Conservation (phyloP, 2,113 vertebrate species). For the Aleadryas rufinucha region DNA sequence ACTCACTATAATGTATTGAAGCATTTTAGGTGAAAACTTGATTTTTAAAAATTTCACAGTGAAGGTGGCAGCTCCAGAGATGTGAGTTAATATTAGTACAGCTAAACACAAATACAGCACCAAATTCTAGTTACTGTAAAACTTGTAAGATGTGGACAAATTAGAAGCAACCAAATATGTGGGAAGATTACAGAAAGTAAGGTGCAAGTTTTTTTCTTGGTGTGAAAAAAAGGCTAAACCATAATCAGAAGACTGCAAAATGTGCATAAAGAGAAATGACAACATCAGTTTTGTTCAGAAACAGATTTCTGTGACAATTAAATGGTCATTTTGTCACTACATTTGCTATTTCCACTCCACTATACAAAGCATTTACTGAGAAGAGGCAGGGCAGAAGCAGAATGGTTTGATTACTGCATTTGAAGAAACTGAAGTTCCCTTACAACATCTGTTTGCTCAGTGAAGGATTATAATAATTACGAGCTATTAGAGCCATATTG, state of each 20-base stretch:
- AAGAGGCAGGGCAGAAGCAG: conserved; percentile 54
- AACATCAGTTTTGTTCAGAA: conserved; percentile 10
- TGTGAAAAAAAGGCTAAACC: not conserved
- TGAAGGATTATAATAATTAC: conserved; percentile 70
- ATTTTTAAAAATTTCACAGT: not conserved
- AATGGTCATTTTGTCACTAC: conserved; percentile 48
- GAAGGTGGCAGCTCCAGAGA: not conserved
- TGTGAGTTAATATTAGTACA: not conserved
- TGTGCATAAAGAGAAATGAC: not conserved
- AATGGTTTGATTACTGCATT: conserved; percentile 62
- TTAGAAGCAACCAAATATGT: not conserved
- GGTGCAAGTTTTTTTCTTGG: not conserved
- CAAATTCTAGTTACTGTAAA: not conserved
- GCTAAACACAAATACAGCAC: not conserved
- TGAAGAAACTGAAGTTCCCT: conserved; percentile 55
- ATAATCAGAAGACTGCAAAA: not conserved
- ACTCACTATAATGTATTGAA: not conserved
- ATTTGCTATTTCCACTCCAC: conserved; percentile 40
- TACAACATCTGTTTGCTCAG: conserved; percentile 68
- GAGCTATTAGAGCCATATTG: conserved; percentile 67
- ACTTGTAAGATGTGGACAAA: not conserved
- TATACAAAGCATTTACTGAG: conserved; percentile 36
- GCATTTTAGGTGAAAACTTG: not conserved
- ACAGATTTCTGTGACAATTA: conserved; percentile 34
- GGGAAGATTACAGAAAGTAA: not conserved